Percentiles rank a stretch among this genome's conserved stretches.
These are phyloP conservation scores for Platypus cylindrus DNA, from an alignment of 2,888 invertebrate species.

Conservation along the genomic window DNA sequence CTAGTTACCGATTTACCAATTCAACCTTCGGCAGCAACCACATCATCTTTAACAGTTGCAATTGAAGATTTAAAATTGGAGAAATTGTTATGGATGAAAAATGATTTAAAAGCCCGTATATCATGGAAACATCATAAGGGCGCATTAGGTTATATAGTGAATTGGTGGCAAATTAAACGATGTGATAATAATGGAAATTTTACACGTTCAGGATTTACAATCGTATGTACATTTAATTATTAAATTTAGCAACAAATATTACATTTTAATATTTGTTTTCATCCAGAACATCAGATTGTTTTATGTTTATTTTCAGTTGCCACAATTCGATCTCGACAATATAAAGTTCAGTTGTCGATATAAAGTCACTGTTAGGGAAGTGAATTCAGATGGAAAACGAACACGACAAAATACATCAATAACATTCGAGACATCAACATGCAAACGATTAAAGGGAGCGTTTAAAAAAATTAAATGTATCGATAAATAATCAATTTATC, in stretches of 20 bases:
- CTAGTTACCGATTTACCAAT: conserved; percentile 11
- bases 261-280: too few species aligned
- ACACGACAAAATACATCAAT: conserved; percentile 37
- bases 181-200: conserved; percentile 26
- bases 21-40: conserved; percentile 1
- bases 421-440: conserved; percentile 40
- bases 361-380: conserved; percentile 39
- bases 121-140: conserved; percentile 26
- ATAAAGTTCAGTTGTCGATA: conserved; percentile 45
- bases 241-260: background rate
- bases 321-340: conserved; percentile 44
- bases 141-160: conserved; percentile 26
- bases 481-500: too few species aligned
- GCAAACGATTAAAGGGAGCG: conserved; percentile 26
- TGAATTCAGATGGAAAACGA: conserved; percentile 23
- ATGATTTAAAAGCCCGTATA: conserved; percentile 29
- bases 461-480: conserved; percentile 15
- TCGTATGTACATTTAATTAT: conserved; percentile 32
- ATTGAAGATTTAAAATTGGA: conserved; percentile 29
- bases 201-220: conserved; percentile 41
- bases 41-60: conserved; percentile 16
- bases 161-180: conserved; percentile 27
- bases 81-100: conserved; percentile 29
- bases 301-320: conserved; percentile 35
- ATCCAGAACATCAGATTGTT: background rate